Base-by-base conservation (phyloP, 1,140 invertebrate genomes). In the Drosophila willistoni region DNA sequence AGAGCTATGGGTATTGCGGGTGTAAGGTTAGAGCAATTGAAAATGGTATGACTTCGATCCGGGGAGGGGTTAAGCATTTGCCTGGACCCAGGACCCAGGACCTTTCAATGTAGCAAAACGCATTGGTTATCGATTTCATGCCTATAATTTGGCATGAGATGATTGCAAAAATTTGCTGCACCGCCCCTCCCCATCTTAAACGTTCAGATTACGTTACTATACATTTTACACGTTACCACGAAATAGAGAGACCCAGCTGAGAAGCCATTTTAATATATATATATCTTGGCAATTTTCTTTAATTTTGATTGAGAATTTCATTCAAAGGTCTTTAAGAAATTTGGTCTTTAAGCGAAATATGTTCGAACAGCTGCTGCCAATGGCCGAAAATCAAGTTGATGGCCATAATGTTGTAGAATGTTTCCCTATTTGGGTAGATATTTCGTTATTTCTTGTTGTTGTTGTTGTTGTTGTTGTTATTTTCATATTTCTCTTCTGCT, bases 311-410 rank as follows among this genome's bases (percentile, higher is more conserved):
- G 29, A 29, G 29, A 29, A 29, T 12, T 36, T 9, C 1, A 36
- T 36, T 36, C 12, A 4, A 4, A 13, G 3, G 10, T 39, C 36
- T 39, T 39, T 13, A 13, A 39, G 36, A 39, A 12, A 36, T 36
- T 36, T 19, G 1, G 44, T 22, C 33, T 36, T 17, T 14, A 36
- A 10, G 4, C 36, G 14, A 36, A 17, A 14, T 5, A 59, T 59
- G 7, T 36, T 39, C 55, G 54, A 76, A 76, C 73, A 76, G 73
- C 72, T 76, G 73, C 64, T 66, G 57, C 66, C 73, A 76, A 76
- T 76, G 73, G 73, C 73, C 73, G 36, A 75, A 74, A 76, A 76
- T 76, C 61, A 67, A 68, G 67, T 51, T 51, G 44, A 51, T 51
- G 44, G 44, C 44, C 44, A 51, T 51, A 22, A 51, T 12, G 14